Conservation (phyloP, 2,113 vertebrate genomes). For the Mobula birostris region DNA sequence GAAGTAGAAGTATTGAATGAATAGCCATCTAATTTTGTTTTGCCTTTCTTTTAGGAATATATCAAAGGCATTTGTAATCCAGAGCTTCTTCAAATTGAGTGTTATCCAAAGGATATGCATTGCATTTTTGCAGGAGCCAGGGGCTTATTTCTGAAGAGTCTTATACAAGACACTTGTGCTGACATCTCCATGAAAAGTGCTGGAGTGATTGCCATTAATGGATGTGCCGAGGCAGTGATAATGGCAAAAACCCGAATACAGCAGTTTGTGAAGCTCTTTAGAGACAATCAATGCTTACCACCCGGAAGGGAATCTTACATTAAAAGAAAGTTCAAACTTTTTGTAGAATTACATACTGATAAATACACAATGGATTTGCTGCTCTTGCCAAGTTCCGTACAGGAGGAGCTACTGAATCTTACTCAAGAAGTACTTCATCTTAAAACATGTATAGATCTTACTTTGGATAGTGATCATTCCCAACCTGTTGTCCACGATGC, state of each 20-base stretch:
- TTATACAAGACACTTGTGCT: conserved; percentile 83
- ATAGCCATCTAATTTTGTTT: not conserved
- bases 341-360: conserved; percentile 82
- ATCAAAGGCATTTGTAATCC: conserved; percentile 90
- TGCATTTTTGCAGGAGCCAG: conserved; percentile 85
- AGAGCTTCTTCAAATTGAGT: conserved; percentile 77
- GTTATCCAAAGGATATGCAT: conserved; percentile 91
- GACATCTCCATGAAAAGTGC: conserved; percentile 76
- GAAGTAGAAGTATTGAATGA: not conserved
- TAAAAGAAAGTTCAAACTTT: conserved; percentile 79
- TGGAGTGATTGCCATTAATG: conserved; percentile 70
- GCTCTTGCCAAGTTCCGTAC: conserved; percentile 82
- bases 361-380: conserved; percentile 91
- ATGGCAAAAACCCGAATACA: conserved; percentile 90
- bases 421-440: conserved; percentile 51
- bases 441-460: conserved; percentile 44
- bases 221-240: conserved; percentile 78
- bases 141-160: conserved; percentile 76
- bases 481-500: not conserved
- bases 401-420: conserved; percentile 79
- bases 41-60: conserved; percentile 67
- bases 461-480: not conserved
- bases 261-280: conserved; percentile 86
- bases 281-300: conserved; percentile 68
- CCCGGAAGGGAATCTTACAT: conserved; percentile 68